These are phyloP conservation scores for Hypsopygia costalis DNA, from an alignment of 2,888 invertebrate species.

Conservation along the genomic window DNA sequence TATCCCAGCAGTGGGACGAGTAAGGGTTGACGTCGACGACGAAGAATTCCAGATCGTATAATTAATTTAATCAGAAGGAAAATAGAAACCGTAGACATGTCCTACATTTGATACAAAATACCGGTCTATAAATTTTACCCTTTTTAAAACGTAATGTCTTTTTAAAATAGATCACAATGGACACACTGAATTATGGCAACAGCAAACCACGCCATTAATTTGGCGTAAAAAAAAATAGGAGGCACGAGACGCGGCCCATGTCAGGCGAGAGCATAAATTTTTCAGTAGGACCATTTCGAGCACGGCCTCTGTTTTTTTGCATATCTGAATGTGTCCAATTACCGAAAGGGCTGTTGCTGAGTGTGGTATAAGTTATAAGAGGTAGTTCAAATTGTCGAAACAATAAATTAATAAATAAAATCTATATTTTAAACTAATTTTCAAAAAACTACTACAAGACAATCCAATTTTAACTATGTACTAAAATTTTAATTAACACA, in stretches of 20 bases:
- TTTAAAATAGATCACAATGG: conserved; percentile 10
- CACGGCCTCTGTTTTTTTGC: conserved; percentile 52
- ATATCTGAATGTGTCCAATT: conserved; percentile 65
- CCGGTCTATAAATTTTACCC: background rate
- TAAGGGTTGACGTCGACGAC: no score
- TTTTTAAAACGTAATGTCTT: conserved; percentile 5
- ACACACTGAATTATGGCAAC: conserved; percentile 1
- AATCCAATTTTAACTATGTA: no score
- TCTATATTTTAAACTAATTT: no score
- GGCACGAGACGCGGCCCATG: conserved; percentile 34
- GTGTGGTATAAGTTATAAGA: conserved; percentile 26
- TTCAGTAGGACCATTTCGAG: conserved; percentile 51
- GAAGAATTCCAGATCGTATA: no score
- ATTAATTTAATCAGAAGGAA: no score
- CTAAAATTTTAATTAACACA: no score
- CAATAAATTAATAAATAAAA: no score
- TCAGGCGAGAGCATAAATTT: conserved; percentile 61
- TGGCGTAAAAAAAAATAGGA: conserved; percentile 34
- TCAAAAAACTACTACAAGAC: no score
- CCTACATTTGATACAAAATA: no score
- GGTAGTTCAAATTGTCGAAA: conserved; percentile 2
- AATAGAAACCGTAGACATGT: no score
- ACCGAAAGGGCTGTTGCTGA: conserved; percentile 41
- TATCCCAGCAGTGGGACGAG: no score
- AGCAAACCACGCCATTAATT: conserved; percentile 35